Evolutionary conservation across 2,797 vertebrate species (phyloP).

Genomic region (Cyclopterus lumpus): DNA sequence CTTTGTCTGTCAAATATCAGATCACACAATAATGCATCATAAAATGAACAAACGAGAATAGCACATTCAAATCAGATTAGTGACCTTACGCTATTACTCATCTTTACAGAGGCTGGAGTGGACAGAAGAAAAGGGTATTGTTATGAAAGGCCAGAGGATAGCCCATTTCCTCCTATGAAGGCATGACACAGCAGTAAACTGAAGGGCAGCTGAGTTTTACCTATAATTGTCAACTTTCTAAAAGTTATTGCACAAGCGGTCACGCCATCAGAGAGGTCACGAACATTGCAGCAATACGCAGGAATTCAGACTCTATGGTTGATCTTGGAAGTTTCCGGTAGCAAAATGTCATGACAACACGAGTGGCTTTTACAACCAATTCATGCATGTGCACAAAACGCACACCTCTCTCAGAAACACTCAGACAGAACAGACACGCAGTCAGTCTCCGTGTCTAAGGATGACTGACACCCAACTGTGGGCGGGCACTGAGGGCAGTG

Average conservation of each 20-base stretch:
- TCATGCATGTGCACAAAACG: neutral
- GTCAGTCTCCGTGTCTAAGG: constrained; percentile 61
- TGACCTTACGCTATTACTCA: constrained; percentile 39
- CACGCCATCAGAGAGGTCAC: constrained; percentile 27
- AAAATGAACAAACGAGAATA: constrained; percentile 7
- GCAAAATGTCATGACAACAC: constrained; percentile 56
- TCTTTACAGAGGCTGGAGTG: neutral
- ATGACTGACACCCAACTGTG: constrained; percentile 78
- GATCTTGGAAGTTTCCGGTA: constrained; percentile 17
- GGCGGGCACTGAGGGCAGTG: constrained; percentile 80
- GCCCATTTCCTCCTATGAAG: neutral
- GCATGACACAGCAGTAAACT: neutral
- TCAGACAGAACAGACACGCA: constrained; percentile 48
- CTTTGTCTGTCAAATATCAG: constrained; percentile 19
- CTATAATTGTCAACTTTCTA: constrained; percentile 19
- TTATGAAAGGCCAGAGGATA: constrained; percentile 24
- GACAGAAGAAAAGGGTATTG: neutral
- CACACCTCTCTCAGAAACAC: constrained; percentile 16
- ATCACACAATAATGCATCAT: constrained; percentile 19
- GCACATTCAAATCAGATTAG: constrained; percentile 18
- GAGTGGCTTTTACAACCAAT: constrained; percentile 43
- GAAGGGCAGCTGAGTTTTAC: constrained; percentile 5
- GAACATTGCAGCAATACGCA: constrained; percentile 11
- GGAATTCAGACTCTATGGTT: constrained; percentile 22
- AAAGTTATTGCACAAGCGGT: constrained; percentile 35